Evolutionary conservation across 2,113 vertebrate genomes (phyloP), one percentile per base, ranked within the genome.

Genomic region (Picathartes gymnocephalus): DNA sequence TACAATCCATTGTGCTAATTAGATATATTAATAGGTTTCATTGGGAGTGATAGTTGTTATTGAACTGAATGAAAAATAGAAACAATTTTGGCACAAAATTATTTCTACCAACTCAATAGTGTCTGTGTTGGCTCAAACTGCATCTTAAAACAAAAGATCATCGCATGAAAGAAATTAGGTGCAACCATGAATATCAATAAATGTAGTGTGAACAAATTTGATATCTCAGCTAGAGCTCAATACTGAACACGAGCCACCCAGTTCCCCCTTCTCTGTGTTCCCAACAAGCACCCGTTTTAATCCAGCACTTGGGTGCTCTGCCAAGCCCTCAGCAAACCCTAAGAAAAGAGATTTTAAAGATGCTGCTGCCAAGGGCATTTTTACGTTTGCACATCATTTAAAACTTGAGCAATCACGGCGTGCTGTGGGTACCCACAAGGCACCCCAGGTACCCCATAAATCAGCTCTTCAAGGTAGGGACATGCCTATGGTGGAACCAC

Each of bases 391-490:
- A 33, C 3, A 4, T 42, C n/a, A 25, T 2, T 16, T 3, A 31
- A 44, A 73, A 37, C 22, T 40, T 0, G 0, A 17, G n/a, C 0
- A 1, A 65, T 13, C 31, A 22, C 0, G 0, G 62, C 2, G 2
- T 3, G 4, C 40, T 47, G n/a, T 1, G 1, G n/a, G 27, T 35
- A 28, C 27, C 57, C 37, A 6, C 28, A 9, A 27, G 60, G 35
- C 18, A 24, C 15, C 40, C 15, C 40, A 15, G 21, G 27, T 50
- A 39, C 42, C 15, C 50, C 13, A 3, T 5, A 40, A 28, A 57
- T 23, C 47, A 47, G 20, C 45, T 76, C 45, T 53, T 40, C 0
- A 7, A 23, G 7, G 27, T 3, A 58, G 0, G 2, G 12, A 21
- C 30, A 54, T 17, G 40, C 37, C 39, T 57, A 13, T 0, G 6